Percentiles rank a stretch among this genome's conserved stretches.
These are phyloP conservation scores for Origma solitaria DNA, from an alignment of 2,113 vertebrate genomes.

Conservation along the genomic window DNA sequence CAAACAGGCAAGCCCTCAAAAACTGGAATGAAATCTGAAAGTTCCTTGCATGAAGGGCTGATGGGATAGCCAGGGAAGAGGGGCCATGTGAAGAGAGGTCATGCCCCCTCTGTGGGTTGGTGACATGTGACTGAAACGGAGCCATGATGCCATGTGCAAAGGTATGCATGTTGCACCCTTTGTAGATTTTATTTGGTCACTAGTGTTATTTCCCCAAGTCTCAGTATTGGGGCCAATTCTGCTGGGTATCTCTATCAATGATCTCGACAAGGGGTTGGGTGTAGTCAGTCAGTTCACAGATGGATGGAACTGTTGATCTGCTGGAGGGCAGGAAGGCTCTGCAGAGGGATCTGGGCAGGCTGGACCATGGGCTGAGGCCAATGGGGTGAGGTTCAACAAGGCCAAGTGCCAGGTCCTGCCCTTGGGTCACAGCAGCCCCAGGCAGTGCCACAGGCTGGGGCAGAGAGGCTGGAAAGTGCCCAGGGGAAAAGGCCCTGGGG, in stretches of 20 bases:
- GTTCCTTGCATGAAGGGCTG: not conserved
- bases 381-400: not conserved
- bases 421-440: not conserved
- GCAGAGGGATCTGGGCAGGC: not conserved
- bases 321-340: not conserved
- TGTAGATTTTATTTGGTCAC: not conserved
- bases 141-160: not conserved
- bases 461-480: not conserved
- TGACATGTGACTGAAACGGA: not conserved
- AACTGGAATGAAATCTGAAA: not conserved
- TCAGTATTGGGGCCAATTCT: not conserved
- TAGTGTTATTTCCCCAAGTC: not conserved
- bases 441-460: not conserved
- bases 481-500: not conserved
- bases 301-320: fast-evolving
- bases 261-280: not conserved
- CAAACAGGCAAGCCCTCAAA: not conserved
- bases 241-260: not conserved
- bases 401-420: not conserved
- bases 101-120: fast-evolving
- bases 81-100: not conserved
- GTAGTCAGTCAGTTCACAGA: not conserved
- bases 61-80: not conserved
- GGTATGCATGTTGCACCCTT: not conserved
- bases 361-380: not conserved